Evolutionary conservation across 2,113 vertebrate species (phyloP), one percentile per base, ranked within the genome.

Genomic region (Spheniscus mendiculus): DNA sequence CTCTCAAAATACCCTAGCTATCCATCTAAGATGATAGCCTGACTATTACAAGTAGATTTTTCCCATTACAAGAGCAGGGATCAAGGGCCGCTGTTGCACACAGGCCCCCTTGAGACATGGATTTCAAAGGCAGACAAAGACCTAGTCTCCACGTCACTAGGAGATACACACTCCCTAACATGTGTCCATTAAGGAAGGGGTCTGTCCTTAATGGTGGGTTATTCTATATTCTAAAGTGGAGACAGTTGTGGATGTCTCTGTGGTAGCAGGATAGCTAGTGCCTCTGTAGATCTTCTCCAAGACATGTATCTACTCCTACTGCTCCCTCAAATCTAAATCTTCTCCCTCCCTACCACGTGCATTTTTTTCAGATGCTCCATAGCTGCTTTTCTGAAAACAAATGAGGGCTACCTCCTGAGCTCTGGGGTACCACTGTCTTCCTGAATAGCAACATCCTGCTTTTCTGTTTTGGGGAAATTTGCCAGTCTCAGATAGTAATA

Each of bases 1-100:
- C 34, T 70, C 36, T 66, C 30, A 77, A 77, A 95, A 86, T 42
- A 81, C 30, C 34, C 61, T 26, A 85, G 18, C 17, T 70, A 10
- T 9, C 32, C n/a, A 40, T 49, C 32, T 50, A 44, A 65, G 23
- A 58, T 12, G 19, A 44, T 3, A 89, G 30, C 14, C 22, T 87
- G 49, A 58, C n/a, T 50, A 26, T 23, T 21, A 25, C 5, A 63
- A 45, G 32, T 7, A 67, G 10, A 55, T 67, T 72, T 92, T 83
- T 49, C 6, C 16, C 0, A 1, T 77, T 80, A 50, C 14, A 66
- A 44, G 7, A 21, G 1, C 6, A 16, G 8, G 14, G 14, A 7
- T 6, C 40, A 72, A 89, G 30, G 22, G 11, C 18, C 80, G 40
- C n/a, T 65, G 29, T 23, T 67, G 44, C 32, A 36, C 21, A 50